These are phyloP conservation scores for Aptenodytes forsteri DNA, from an alignment of 2,113 vertebrate species.

Conservation along the genomic window DNA sequence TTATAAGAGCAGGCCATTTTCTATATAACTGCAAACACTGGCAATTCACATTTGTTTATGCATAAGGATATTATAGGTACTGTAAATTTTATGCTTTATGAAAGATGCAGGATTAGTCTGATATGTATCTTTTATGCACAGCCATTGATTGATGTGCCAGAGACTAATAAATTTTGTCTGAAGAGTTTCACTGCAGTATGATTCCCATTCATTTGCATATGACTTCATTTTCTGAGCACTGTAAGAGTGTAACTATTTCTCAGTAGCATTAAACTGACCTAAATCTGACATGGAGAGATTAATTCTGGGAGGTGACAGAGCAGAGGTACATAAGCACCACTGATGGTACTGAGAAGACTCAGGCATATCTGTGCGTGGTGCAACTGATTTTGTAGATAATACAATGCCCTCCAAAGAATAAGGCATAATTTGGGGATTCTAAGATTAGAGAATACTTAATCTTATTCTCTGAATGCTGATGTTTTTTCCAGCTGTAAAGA, in stretches of 20 bases:
- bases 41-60: constrained; percentile 43
- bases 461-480: neutral
- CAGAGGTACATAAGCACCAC: neutral
- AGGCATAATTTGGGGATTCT: neutral
- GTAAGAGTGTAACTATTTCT: neutral
- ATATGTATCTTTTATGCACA: neutral
- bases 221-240: constrained; percentile 22
- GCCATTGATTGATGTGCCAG: constrained; percentile 30
- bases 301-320: neutral
- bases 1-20: constrained; percentile 43
- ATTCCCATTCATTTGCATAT: constrained; percentile 54
- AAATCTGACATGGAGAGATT: neutral
- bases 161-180: constrained; percentile 50
- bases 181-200: constrained; percentile 22
- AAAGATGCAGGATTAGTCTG: constrained; percentile 19
- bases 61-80: neutral
- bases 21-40: constrained; percentile 59
- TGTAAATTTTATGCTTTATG: constrained; percentile 32
- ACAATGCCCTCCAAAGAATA: neutral
- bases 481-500: neutral
- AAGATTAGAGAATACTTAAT: neutral
- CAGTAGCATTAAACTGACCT: neutral
- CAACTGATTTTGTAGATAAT: neutral
- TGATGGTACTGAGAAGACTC: neutral
- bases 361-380: neutral